Conservation (phyloP, 2,113 vertebrate species). For the Solenodon paradoxus region DNA sequence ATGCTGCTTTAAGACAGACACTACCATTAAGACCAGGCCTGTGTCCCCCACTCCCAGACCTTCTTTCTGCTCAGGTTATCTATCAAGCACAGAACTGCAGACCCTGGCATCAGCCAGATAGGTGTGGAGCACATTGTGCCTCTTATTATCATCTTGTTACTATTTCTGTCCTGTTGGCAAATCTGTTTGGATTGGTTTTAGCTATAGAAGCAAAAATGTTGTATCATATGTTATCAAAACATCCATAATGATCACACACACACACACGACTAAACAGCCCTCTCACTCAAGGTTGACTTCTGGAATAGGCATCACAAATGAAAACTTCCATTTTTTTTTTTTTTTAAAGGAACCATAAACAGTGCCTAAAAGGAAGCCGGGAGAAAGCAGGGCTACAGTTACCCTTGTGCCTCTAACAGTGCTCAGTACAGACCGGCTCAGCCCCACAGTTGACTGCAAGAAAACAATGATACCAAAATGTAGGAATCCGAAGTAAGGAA, state of each 20-base stretch:
- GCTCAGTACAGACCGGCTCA: not conserved
- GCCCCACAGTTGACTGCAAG: not conserved
- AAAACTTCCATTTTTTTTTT: too few species aligned
- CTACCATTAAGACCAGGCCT: not conserved
- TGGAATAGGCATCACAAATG: not conserved
- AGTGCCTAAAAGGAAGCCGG: not conserved
- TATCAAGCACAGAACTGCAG: not conserved
- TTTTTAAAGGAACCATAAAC: too few species aligned
- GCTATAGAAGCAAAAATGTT: not conserved
- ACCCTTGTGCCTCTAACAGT: not conserved
- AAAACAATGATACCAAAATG: not conserved
- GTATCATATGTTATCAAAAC: not conserved
- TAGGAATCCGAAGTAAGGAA: not conserved
- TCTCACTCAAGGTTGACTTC: not conserved
- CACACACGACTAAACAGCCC: not conserved
- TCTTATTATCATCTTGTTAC: not conserved
- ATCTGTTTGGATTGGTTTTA: not conserved
- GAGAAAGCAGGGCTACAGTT: not conserved
- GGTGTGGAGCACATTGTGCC: not conserved
- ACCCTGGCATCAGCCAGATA: not conserved
- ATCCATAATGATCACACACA: not conserved
- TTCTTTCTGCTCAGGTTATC: not conserved
- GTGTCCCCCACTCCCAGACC: not conserved
- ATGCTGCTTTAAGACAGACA: not conserved
- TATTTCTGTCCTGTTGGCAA: not conserved